Conservation (phyloP, 1,140 invertebrate species). For the Agrilus planipennis region DNA sequence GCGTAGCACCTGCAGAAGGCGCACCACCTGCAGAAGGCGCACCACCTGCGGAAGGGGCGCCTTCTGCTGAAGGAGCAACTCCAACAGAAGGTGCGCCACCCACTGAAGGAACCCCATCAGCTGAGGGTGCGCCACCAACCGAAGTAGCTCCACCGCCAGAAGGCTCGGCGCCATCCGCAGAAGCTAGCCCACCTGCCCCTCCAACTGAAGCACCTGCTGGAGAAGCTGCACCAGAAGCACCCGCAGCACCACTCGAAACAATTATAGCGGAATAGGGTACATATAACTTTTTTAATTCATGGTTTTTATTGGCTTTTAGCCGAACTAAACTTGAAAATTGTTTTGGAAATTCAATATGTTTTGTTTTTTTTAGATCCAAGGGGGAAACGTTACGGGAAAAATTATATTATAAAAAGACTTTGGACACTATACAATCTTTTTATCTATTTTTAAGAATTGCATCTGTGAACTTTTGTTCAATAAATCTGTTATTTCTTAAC, state of each 20-base stretch:
- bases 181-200: slow-evolving; percentile 13
- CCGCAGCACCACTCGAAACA: slow-evolving; percentile 8
- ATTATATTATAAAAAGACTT: too few relatives aligned
- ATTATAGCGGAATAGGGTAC: too few relatives aligned
- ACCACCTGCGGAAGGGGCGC: slow-evolving; percentile 8
- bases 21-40: slow-evolving; percentile 10
- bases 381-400: too few relatives aligned
- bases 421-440: too few relatives aligned
- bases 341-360: too few relatives aligned
- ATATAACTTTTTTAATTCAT: too few relatives aligned
- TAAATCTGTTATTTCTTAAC: too few relatives aligned
- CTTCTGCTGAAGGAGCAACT: slow-evolving; percentile 6
- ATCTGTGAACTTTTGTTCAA: too few relatives aligned
- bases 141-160: slow-evolving; percentile 9
- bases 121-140: slow-evolving; percentile 8
- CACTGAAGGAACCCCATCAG: slow-evolving; percentile 17
- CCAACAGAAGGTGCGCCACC: slow-evolving; percentile 14
- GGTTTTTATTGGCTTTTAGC: too few relatives aligned
- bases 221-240: slow-evolving; percentile 13
- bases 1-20: slow-evolving; percentile 11
- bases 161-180: slow-evolving; percentile 2
- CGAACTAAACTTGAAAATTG: too few relatives aligned
- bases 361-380: too few relatives aligned
- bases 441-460: too few relatives aligned
- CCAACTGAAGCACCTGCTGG: slow-evolving; percentile 13